Evolutionary conservation across 2,113 vertebrate species (phyloP).

Genomic region (Leucoraja erinaceus): DNA sequence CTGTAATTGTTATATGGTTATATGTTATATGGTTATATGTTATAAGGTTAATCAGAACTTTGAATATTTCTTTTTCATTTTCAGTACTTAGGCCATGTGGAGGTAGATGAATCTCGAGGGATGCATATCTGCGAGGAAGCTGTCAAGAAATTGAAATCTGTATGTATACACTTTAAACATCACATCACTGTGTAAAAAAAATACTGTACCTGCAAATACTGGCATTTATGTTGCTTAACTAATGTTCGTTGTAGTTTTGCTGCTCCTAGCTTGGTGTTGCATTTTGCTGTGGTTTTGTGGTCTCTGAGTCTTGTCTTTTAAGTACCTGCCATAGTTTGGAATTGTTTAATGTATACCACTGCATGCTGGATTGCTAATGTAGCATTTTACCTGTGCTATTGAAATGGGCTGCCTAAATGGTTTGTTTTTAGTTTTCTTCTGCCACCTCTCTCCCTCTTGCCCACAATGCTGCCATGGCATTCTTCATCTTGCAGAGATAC

Average conservation of each 20-base stretch:
- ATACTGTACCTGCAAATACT: background rate
- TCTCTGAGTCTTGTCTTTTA: background rate
- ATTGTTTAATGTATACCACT: background rate
- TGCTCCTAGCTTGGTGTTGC: background rate
- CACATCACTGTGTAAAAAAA: background rate
- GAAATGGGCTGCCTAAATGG: background rate
- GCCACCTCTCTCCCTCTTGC: background rate
- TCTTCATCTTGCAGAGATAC: background rate
- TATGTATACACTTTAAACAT: conserved; percentile 63
- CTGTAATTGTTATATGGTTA: no score
- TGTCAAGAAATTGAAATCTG: conserved; percentile 93
- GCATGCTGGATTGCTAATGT: background rate
- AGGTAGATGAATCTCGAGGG: conserved; percentile 96
- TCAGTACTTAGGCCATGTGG: conserved; percentile 93
- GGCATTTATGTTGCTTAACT: conserved; percentile 14
- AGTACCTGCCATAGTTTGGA: background rate
- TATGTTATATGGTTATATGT: no score
- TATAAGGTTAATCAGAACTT: background rate
- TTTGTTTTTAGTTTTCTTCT: background rate
- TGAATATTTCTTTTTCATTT: conserved; percentile 36
- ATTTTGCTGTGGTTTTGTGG: background rate
- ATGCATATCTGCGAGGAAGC: conserved; percentile 99
- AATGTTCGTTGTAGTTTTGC: background rate
- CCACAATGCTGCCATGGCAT: background rate
- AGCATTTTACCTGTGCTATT: background rate